These are phyloP conservation scores for Leptinotarsa tumamoca DNA, from an alignment of 2,888 invertebrate genomes.

Conservation along the genomic window DNA sequence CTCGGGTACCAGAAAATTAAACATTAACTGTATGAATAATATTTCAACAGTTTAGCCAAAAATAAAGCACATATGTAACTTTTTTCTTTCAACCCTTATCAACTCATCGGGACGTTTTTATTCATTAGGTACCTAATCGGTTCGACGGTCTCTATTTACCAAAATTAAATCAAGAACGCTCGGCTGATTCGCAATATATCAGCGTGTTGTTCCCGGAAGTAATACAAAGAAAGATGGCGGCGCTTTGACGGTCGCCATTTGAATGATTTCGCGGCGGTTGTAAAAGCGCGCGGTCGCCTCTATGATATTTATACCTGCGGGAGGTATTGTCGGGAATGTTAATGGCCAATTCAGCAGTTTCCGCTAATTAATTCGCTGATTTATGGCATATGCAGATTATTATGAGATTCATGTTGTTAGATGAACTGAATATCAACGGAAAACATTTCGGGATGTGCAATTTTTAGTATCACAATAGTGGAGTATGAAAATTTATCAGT, in stretches of 20 bases:
- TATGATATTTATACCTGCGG: conserved; percentile 48
- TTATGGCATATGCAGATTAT: conserved; percentile 8
- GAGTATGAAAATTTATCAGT: neutral
- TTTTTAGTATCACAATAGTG: neutral
- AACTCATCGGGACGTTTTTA: neutral
- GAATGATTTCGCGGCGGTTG: conserved; percentile 31
- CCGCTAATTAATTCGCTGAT: conserved; percentile 23
- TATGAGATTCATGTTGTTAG: neutral
- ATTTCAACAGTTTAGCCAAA: too few relatives aligned
- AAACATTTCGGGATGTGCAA: neutral
- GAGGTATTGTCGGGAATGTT: conserved; percentile 17
- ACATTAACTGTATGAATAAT: too few relatives aligned
- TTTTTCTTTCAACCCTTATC: too few relatives aligned
- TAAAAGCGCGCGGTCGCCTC: conserved; percentile 42
- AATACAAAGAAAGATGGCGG: conserved; percentile 37
- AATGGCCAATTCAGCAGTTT: conserved; percentile 20
- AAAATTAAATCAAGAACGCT: conserved; percentile 15
- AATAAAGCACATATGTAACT: too few relatives aligned
- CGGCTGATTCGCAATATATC: conserved; percentile 22
- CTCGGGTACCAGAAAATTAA: too few relatives aligned
- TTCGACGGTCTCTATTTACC: conserved; percentile 1
- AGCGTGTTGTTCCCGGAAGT: conserved; percentile 30
- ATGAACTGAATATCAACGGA: neutral
- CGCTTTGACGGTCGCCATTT: conserved; percentile 42
- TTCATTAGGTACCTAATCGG: neutral